These are phyloP conservation scores for Trimorus sp. DNA, from an alignment of 2,888 invertebrate species.

Conservation along the genomic window DNA sequence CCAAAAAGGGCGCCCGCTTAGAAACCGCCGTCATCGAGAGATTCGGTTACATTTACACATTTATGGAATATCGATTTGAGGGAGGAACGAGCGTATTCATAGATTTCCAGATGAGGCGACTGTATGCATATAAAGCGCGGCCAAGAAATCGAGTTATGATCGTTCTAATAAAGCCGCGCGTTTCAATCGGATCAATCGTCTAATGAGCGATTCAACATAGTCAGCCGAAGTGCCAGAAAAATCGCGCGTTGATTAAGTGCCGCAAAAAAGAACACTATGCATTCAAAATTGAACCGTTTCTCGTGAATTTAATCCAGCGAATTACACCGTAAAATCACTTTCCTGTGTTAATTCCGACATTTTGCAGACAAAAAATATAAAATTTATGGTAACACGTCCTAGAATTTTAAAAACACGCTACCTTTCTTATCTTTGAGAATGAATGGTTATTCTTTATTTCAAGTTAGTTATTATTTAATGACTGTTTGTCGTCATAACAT, in stretches of 20 bases:
- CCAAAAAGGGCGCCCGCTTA: slow-evolving; percentile 61
- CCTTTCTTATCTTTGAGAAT: too few species aligned
- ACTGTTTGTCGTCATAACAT: too few species aligned
- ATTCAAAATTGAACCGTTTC: neutral
- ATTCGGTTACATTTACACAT: slow-evolving; percentile 77
- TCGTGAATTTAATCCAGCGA: neutral
- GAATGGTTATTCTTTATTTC: too few species aligned
- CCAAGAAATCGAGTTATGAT: slow-evolving; percentile 52
- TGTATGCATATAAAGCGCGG: slow-evolving; percentile 60
- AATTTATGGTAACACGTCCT: too few species aligned
- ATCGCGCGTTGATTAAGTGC: too few species aligned
- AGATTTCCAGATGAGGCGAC: slow-evolving; percentile 60
- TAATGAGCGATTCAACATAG: slow-evolving; percentile 30
- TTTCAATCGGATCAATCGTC: slow-evolving; percentile 12
- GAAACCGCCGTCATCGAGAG: slow-evolving; percentile 68
- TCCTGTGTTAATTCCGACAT: too few species aligned
- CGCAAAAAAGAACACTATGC: too few species aligned
- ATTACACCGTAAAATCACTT: too few species aligned
- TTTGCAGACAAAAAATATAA: too few species aligned
- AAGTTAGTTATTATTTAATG: too few species aligned
- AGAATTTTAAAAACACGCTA: too few species aligned
- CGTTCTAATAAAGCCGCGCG: slow-evolving; percentile 44
- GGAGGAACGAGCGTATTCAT: slow-evolving; percentile 67
- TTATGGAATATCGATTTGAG: slow-evolving; percentile 78
- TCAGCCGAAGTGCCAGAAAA: too few species aligned